A percentile compares a stretch with the other conserved stretches of the same genome.
Conservation (phyloP, 2,888 invertebrate species). For the Chymomyza procnemis region DNA sequence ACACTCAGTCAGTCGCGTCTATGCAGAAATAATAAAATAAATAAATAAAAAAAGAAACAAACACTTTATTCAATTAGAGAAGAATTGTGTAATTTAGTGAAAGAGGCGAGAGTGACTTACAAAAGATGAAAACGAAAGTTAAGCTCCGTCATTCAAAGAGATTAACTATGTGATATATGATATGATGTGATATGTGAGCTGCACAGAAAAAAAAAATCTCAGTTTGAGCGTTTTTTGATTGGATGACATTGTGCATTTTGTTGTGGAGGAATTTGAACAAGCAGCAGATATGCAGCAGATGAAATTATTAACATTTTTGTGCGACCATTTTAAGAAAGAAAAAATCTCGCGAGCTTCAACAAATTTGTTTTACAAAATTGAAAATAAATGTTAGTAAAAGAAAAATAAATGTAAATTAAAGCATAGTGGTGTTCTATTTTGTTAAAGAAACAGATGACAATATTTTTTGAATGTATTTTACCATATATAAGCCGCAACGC, state of each 20-base stretch:
- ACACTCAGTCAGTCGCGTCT: slow-evolving; percentile 1
- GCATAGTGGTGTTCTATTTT: too few relatives aligned
- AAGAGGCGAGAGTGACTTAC: slow-evolving; percentile 25
- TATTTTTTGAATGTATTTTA: too few relatives aligned
- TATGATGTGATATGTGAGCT: slow-evolving; percentile 39
- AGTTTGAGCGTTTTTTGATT: not conserved
- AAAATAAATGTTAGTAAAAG: too few relatives aligned
- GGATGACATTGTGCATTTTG: not conserved
- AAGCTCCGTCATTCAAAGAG: slow-evolving; percentile 33
- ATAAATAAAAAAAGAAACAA: not conserved
- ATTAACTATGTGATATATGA: slow-evolving; percentile 40
- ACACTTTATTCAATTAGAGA: slow-evolving; percentile 46
- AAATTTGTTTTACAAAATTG: too few relatives aligned
- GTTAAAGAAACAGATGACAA: too few relatives aligned
- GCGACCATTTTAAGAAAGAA: too few relatives aligned
- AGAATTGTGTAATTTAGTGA: slow-evolving; percentile 60
- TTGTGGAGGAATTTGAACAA: not conserved
- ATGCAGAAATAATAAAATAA: too few relatives aligned
- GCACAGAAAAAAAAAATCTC: slow-evolving; percentile 8
- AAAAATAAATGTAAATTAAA: too few relatives aligned
- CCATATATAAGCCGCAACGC: too few relatives aligned
- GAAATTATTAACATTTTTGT: too few relatives aligned
- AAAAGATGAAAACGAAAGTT: slow-evolving; percentile 43
- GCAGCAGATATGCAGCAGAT: too few relatives aligned
- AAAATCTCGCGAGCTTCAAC: too few relatives aligned